These are phyloP conservation scores for Alsophila aescularia DNA, from an alignment of 2,888 invertebrate genomes.

Conservation along the genomic window DNA sequence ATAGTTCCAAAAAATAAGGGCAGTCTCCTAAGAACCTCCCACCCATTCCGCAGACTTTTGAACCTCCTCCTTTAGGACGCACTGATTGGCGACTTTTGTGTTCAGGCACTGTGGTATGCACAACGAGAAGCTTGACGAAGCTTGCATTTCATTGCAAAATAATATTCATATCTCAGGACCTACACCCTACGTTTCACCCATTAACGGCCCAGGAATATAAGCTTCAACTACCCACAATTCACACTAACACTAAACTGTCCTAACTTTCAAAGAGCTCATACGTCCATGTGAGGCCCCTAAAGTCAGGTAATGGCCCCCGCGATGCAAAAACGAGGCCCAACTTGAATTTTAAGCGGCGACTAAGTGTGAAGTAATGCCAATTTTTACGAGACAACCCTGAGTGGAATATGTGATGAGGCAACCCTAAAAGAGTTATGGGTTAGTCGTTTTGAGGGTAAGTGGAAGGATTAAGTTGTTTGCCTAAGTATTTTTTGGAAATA, in stretches of 20 bases:
- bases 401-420: conserved; percentile 62
- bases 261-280: conserved; percentile 30
- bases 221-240: conserved; percentile 5
- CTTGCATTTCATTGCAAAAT: background rate
- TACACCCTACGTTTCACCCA: background rate
- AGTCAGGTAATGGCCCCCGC: conserved; percentile 68
- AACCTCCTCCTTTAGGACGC: too few relatives aligned
- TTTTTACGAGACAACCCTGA: conserved; percentile 68
- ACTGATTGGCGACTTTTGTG: too few relatives aligned
- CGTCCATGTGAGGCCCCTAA: conserved; percentile 34
- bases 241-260: conserved; percentile 18
- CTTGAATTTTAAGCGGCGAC: conserved; percentile 68
- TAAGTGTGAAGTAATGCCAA: conserved; percentile 78
- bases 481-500: conserved; percentile 15
- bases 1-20: too few relatives aligned
- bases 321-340: conserved; percentile 66
- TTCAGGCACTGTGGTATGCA: too few relatives aligned
- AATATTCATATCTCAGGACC: too few relatives aligned
- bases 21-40: too few relatives aligned
- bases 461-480: conserved; percentile 26
- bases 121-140: too few relatives aligned
- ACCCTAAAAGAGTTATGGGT: conserved; percentile 44
- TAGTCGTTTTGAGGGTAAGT: conserved; percentile 30
- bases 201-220: conserved; percentile 2
- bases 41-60: too few relatives aligned